Conservation (phyloP, 2,888 invertebrate species). For the Helobdella robusta region DNA sequence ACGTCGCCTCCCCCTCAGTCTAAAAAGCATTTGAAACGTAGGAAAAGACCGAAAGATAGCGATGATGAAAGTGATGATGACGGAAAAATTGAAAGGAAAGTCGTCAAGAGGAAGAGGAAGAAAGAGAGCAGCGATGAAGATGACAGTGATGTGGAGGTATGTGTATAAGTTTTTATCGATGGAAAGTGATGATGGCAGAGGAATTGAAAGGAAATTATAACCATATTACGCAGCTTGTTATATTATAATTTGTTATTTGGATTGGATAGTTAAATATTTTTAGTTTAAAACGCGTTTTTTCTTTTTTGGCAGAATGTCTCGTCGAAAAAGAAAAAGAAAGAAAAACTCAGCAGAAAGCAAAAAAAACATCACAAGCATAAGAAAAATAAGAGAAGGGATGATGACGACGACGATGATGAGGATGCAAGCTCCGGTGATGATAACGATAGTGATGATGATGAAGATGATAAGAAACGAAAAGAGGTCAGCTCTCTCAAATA, state of each 20-base stretch:
- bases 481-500: conserved; percentile 5
- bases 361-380: conserved; percentile 32
- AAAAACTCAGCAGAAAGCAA: conserved; percentile 27
- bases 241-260: not conserved
- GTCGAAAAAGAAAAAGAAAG: conserved; percentile 29
- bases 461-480: conserved; percentile 28
- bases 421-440: conserved; percentile 26
- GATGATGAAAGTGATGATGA: conserved; percentile 1
- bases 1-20: no score
- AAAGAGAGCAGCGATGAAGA: conserved; percentile 22
- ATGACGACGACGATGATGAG: conserved; percentile 26
- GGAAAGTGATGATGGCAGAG: not conserved
- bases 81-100: not conserved
- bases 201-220: not conserved
- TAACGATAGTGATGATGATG: conserved; percentile 23
- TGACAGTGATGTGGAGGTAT: no score
- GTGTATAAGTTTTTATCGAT: no score
- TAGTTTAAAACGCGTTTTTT: not conserved
- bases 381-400: conserved; percentile 23
- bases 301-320: not conserved
- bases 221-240: not conserved
- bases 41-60: not conserved
- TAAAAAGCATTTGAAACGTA: no score
- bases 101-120: conserved; percentile 27
- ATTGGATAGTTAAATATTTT: not conserved